These are phyloP conservation scores for Petrocephalus schoutedeni DNA, from an alignment of 2,797 vertebrate genomes.

Conservation along the genomic window DNA sequence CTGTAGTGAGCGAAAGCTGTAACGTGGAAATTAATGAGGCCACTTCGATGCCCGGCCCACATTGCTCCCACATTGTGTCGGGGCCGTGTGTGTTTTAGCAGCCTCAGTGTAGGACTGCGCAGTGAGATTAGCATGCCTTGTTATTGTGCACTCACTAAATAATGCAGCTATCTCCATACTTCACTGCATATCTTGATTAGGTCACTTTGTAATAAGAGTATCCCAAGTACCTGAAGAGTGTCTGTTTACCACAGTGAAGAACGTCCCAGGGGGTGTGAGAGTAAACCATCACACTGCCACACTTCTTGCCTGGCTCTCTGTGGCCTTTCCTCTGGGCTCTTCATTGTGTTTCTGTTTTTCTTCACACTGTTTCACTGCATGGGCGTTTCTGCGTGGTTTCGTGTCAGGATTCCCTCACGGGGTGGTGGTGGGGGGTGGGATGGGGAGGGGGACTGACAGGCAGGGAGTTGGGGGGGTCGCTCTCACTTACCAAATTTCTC, in stretches of 20 bases:
- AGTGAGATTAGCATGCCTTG: background rate
- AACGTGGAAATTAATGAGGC: slow-evolving; percentile 5
- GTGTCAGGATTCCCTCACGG: background rate
- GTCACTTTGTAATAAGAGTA: background rate
- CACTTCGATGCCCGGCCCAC: background rate
- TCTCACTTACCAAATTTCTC: background rate
- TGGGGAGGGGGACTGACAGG: background rate
- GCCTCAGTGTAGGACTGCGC: background rate
- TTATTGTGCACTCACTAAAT: background rate
- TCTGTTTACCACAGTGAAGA: background rate
- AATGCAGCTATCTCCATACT: background rate
- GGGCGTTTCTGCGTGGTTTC: background rate
- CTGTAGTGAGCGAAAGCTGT: background rate
- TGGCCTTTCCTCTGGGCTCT: background rate
- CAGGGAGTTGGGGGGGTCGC: background rate
- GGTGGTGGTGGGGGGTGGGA: background rate
- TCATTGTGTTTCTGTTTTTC: background rate
- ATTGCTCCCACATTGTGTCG: background rate
- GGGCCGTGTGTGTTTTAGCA: background rate
- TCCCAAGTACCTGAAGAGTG: background rate
- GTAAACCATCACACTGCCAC: background rate
- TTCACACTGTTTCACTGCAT: background rate
- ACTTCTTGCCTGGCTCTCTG: background rate
- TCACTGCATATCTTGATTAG: background rate
- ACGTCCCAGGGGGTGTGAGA: background rate